Conservation (phyloP, 2,113 vertebrate genomes). For the Pavo muticus region DNA sequence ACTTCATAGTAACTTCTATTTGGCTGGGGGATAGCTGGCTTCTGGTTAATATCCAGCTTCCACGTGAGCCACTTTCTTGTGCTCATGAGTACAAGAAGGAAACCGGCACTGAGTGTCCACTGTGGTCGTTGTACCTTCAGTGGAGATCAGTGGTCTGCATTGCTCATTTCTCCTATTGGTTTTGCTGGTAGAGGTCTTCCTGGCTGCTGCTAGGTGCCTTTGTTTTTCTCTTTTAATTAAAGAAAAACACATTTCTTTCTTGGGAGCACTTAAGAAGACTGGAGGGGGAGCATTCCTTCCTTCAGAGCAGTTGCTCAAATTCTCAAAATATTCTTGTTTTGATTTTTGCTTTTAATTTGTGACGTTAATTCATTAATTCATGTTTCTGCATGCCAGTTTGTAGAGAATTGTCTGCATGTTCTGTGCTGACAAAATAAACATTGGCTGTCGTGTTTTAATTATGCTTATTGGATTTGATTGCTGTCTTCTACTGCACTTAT, state of each 20-base stretch:
- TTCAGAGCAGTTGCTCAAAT: not conserved
- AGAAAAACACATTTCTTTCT: not conserved
- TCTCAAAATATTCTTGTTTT: not conserved
- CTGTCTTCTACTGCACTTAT: rapidly evolving
- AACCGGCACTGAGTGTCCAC: not conserved
- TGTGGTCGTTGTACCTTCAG: rapidly evolving
- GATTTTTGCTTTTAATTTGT: not conserved
- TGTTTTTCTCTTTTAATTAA: not conserved
- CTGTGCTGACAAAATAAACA: not conserved
- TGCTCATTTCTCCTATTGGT: not conserved
- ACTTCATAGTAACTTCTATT: rapidly evolving
- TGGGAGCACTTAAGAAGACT: not conserved
- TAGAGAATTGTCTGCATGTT: not conserved
- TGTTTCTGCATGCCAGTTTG: not conserved
- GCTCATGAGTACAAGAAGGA: not conserved
- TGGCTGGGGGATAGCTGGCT: not conserved
- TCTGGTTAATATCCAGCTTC: not conserved
- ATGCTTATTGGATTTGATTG: not conserved
- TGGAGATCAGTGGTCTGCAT: not conserved
- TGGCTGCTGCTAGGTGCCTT: rapidly evolving
- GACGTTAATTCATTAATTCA: not conserved
- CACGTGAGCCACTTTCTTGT: not conserved
- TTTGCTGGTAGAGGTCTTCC: not conserved
- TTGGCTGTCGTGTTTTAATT: not conserved
- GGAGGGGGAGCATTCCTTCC: not conserved